Percentiles rank a stretch among this genome's conserved stretches.
phyloP scores from a whole-genome alignment of 2,113 vertebrate species.

The Pteronura brasiliensis region DNA sequence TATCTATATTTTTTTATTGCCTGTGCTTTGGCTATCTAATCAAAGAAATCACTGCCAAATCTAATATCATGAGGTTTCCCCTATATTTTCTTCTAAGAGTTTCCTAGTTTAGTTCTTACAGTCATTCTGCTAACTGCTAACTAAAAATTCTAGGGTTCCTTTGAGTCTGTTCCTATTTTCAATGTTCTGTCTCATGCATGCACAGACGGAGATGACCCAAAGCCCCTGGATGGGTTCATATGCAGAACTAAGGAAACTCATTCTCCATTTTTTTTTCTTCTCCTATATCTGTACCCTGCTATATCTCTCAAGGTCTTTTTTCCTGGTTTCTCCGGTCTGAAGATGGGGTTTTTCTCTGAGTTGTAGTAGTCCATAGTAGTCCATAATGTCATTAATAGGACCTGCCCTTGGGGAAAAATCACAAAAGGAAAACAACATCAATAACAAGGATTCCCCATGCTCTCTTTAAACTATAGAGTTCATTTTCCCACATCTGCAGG shows the following conservation, averaged over 20 bases:
- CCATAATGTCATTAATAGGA: not conserved
- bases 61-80: not conserved
- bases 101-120: not conserved
- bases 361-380: not conserved
- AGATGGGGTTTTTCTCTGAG: not conserved
- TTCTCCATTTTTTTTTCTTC: not conserved
- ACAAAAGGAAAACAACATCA: not conserved
- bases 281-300: not conserved
- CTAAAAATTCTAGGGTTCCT: not conserved
- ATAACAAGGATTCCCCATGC: not conserved
- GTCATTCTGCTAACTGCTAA: not conserved
- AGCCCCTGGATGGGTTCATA: not conserved
- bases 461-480: not conserved
- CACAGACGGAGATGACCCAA: not conserved
- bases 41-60: not conserved
- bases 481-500: not conserved
- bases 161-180: not conserved
- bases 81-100: not conserved
- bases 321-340: not conserved
- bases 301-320: not conserved
- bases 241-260: not conserved
- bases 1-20: not conserved
- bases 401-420: not conserved
- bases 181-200: not conserved
- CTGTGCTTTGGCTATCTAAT: not conserved